Base-by-base conservation (phyloP, 2,888 invertebrate species). In the Lymantria dispar region DNA sequence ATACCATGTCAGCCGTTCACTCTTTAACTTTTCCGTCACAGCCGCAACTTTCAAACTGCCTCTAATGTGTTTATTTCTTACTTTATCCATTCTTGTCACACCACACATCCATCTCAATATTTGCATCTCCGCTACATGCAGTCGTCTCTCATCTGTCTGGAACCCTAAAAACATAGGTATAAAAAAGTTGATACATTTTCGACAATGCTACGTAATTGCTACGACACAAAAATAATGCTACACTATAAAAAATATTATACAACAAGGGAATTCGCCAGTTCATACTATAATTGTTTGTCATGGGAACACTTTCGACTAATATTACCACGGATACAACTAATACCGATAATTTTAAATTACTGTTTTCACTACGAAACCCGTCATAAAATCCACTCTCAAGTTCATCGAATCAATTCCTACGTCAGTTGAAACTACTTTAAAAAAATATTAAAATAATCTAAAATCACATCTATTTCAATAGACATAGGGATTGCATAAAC, bases 371-470 rank as follows among this genome's bases (percentile, higher is more conserved):
- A 43, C 45, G 37, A 56, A 22, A 49, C 48, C 55, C 52, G 56
- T 66, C 58, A 58, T 60, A 62, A 64, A 64, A 68, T 57, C 58
- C 54, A 59, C 61, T 65, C 58, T 64, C 66, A 68, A 70, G 62
- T 74, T 76, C 76, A 52, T 62, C 64, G 74, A 74, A 76, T 70
- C 72, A 68, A 72, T 73, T 58, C 72, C 56, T 61, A 63, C 76
- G 76, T 76, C 72, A 69, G 55, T 45, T 45, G 7, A 52, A 51
- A 57, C 65, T 30, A 57, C 37, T 10, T 40, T 47, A 29, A 9
- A 14, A 22, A 22, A 38, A 40, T 1, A 8, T 5, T 5, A 15
- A 39, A 42, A 40, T 8, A 39, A 30, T 11, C 9, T 0, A 67
- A 63, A 31, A 9, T 43, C 14, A 36, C 43, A 57, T 52, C 49